Base-by-base conservation (phyloP, 2,797 vertebrate species). In the Hyperoplus immaculatus region DNA sequence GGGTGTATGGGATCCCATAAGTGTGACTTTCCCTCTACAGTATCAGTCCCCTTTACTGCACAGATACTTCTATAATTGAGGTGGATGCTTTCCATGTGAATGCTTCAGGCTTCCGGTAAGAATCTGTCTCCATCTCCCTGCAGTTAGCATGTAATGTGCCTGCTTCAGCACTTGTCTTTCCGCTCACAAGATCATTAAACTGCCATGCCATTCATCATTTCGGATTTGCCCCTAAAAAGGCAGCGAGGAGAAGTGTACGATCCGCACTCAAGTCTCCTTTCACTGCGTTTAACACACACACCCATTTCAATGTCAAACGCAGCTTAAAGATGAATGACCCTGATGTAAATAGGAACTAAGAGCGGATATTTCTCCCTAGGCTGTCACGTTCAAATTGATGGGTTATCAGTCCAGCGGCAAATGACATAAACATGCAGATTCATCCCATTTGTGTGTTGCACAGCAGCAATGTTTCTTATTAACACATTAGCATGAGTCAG, bases 371-470 rank as follows among this genome's bases (percentile, higher is more conserved):
- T 75, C 78, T 58, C 78, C 68, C 78, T 43, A 42, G 64, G 43
- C 77, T 70, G 86, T 41, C 81, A 72, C 80, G 50, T 72, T 81
- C 63, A 36, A 54, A 50, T 29, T 55, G 72, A 84, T 54, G 75
- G 83, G 59, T 71, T 69, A 90, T 93, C 89, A 86, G 73, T 93
- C 85, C 80, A 51, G 55, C 1, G 21, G 79, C 51, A 81, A 86
- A 86, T 75, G 72, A 66, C 64, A 67, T 88, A 82, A 86, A 91
- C 77, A 90, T 89, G 88, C 78, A 88, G 75, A 91, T 90, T 86
- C 36, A 39, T 57, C 21, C 63, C 69, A 70, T 89, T 82, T 83
- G 78, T 78, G 78, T 53, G 59, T 50, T 61, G 75, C 75, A 66
- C 18, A 46, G 66, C 18, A n/a, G 57, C 45, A 0, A 18, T 59